Evolutionary conservation across 2,113 vertebrate species (phyloP).

Genomic region (Pseudonaja textilis): DNA sequence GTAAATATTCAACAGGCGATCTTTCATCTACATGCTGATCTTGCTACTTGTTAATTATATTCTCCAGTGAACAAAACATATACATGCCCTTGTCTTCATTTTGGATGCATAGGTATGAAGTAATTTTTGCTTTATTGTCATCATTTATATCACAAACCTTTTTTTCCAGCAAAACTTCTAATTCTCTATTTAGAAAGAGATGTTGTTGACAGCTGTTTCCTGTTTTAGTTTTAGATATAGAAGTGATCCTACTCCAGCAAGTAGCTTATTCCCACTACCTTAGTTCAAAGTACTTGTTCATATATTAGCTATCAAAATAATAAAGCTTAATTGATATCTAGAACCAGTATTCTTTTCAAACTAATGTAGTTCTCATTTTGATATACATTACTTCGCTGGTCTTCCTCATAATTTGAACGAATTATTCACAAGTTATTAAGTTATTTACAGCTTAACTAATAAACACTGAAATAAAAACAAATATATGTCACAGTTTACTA

Average conservation of each 20-base stretch:
- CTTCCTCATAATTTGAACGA: neutral
- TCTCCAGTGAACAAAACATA: conserved; percentile 58
- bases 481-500: neutral
- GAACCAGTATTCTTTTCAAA: neutral
- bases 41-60: conserved; percentile 70
- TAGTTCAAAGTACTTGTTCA: neutral
- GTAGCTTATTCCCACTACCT: neutral
- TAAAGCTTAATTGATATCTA: neutral
- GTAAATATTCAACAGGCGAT: conserved; percentile 72
- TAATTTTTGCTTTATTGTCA: conserved; percentile 34
- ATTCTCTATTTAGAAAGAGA: conserved; percentile 14
- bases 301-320: neutral
- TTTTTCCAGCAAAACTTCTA: neutral
- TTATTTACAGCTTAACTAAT: neutral
- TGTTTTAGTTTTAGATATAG: conserved; percentile 14
- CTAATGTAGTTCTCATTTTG: neutral
- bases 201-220: conserved; percentile 14
- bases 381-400: neutral
- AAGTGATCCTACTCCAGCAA: neutral
- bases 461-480: neutral
- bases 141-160: conserved; percentile 3
- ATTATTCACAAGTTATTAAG: neutral
- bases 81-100: conserved; percentile 38
- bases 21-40: conserved; percentile 74
- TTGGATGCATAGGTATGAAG: conserved; percentile 36